These are phyloP conservation scores for Philopotamus ludificatus DNA, from an alignment of 1,140 invertebrate species.

Conservation along the genomic window DNA sequence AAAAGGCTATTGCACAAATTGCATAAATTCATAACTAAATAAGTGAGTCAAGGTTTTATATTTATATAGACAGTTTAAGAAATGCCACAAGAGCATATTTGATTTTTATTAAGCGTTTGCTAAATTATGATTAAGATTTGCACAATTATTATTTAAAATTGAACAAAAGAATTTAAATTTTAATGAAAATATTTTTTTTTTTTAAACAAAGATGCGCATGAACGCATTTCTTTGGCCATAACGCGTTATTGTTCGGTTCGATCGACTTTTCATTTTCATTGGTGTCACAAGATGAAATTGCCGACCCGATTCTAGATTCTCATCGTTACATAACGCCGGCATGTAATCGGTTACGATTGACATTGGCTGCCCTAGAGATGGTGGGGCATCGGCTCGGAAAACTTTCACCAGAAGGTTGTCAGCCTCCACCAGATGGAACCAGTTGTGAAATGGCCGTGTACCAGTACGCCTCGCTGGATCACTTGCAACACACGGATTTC, in stretches of 20 bases:
- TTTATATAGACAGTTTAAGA: too few relatives aligned
- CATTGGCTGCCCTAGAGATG: conserved; percentile 13
- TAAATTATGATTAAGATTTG: too few relatives aligned
- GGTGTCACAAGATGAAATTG: neutral
- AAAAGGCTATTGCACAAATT: too few relatives aligned
- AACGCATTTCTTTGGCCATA: neutral
- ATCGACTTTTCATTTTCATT: neutral
- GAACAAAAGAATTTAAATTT: too few relatives aligned
- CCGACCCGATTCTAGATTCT: too few relatives aligned
- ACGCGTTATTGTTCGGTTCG: neutral
- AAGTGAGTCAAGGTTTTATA: too few relatives aligned
- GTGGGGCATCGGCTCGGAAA: neutral
- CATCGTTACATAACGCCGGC: neutral
- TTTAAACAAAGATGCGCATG: neutral
- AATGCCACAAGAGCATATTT: too few relatives aligned
- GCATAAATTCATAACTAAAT: too few relatives aligned
- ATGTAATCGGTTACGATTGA: too few relatives aligned
- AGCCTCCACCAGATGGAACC: conserved; percentile 9
- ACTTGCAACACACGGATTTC: conserved; percentile 24
- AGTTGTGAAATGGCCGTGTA: neutral
- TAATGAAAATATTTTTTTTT: too few relatives aligned
- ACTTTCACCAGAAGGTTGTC: conserved; percentile 26
- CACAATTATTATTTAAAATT: too few relatives aligned
- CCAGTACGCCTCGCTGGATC: conserved; percentile 8
- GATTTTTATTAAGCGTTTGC: too few relatives aligned